These are phyloP conservation scores for Gasterosteus aculeatus DNA, from an alignment of 2,113 vertebrate species.

Conservation along the genomic window DNA sequence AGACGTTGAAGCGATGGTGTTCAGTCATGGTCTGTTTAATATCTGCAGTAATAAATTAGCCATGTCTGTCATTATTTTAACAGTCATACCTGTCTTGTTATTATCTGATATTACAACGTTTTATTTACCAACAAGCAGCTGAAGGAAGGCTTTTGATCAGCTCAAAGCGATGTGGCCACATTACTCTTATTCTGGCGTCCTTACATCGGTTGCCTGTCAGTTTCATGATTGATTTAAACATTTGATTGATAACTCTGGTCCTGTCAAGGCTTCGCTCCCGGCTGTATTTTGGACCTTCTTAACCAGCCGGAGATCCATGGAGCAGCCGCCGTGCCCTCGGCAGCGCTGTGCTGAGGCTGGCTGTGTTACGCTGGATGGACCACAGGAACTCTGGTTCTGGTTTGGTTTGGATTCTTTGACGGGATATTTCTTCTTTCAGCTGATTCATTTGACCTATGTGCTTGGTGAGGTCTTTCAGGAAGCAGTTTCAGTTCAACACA, in stretches of 20 bases:
- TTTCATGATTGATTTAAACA: constrained; percentile 61
- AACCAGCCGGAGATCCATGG: constrained; percentile 56
- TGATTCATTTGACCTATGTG: neutral
- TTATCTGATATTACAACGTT: constrained; percentile 21
- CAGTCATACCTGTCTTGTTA: neutral
- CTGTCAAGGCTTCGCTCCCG: constrained; percentile 51
- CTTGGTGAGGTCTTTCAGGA: neutral
- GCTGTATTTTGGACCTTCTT: constrained; percentile 56
- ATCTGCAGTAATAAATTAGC: constrained; percentile 8
- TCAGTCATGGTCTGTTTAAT: neutral
- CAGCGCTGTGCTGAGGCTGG: constrained; percentile 11
- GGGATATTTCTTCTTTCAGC: neutral
- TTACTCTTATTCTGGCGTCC: constrained; percentile 56
- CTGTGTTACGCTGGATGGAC: constrained; percentile 43
- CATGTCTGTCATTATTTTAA: neutral
- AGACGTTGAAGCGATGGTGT: neutral
- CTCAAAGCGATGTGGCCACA: constrained; percentile 39
- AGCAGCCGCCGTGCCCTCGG: constrained; percentile 31
- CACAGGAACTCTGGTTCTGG: constrained; percentile 2
- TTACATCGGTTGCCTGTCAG: constrained; percentile 58
- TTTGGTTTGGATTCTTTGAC: constrained; percentile 5
- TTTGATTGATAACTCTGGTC: constrained; percentile 67
- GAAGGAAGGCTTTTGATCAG: constrained; percentile 53
- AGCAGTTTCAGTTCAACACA: neutral
- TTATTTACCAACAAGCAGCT: constrained; percentile 24